Evolutionary conservation across 1,140 invertebrate genomes (phyloP), one percentile per base, ranked within the genome.

Genomic region (Rhyacophila brunnea): DNA sequence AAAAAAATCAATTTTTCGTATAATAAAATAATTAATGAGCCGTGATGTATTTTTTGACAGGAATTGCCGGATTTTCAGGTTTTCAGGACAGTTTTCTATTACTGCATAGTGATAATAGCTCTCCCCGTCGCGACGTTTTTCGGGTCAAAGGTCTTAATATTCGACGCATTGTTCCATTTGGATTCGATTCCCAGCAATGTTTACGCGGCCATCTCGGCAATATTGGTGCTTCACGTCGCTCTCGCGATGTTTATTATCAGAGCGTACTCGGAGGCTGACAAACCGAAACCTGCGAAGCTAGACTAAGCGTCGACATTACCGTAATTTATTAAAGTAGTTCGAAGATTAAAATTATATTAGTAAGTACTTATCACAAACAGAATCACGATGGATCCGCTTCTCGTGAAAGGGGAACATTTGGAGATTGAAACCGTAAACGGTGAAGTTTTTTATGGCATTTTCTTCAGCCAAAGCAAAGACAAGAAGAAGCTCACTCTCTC

Each of bases 241-340:
- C 66, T 91, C 34, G 89, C 85, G n/a, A 71, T 88, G 18, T 91
- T 89, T 68, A 90, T 91, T 69, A 89, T 87, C 64, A 82, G 79
- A 66, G 88, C 88, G 1, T 91, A 90, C 68, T 87, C 81, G 62
- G 84, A 77, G 63, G 43, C 71, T 6, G 77, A 79, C 14, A 74
- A 68, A 68, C 1, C 60, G 28, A 66, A 66, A 43, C 68, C 72
- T 36, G 40, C 61, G 18, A 79, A 78, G 64, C 69, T 71, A 45
- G 77, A 78, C 68, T 78, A 79, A 70, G 52, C 9, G 11, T 7
- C 60, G 13, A 66, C 49, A 9, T 3, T 28, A 28, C 9, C 9
- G 23, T 9, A 28, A 28, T 28, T 55, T 36, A 53, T 56, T 47
- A 32, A 50, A 36, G 23, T 28, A 28, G 23, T 28, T 3, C 23